Conservation (phyloP, 2,797 vertebrate species). For the Alauda arvensis region DNA sequence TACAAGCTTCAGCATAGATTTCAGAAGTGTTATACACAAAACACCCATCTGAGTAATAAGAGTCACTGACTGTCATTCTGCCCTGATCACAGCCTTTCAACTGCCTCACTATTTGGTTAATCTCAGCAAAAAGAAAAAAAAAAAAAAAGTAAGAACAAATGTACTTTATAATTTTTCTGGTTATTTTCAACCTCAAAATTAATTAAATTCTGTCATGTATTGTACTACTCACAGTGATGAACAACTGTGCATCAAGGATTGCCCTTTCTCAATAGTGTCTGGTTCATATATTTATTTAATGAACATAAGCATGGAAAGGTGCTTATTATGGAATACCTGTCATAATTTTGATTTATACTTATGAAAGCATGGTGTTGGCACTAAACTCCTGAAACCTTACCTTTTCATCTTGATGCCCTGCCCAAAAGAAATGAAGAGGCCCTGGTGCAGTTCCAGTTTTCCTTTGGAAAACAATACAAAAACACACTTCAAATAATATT, state of each 20-base stretch:
- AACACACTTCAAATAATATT: background rate
- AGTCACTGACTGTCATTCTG: background rate
- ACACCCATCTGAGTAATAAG: background rate
- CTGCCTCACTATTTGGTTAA: background rate
- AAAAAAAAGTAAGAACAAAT: background rate
- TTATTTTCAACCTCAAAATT: background rate
- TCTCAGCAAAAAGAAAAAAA: background rate
- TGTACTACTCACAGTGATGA: background rate
- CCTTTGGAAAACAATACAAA: background rate
- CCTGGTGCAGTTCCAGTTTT: background rate
- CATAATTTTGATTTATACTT: background rate
- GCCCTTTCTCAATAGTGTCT: background rate
- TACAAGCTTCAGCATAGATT: background rate
- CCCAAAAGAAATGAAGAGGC: background rate
- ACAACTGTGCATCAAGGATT: background rate
- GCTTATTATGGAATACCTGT: background rate
- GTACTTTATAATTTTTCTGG: background rate
- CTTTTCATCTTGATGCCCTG: background rate
- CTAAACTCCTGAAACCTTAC: background rate
- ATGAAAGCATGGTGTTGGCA: background rate
- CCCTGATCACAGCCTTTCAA: background rate
- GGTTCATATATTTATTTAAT: background rate
- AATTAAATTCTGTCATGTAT: background rate
- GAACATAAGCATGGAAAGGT: background rate
- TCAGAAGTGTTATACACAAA: background rate